These are phyloP conservation scores for Acanthochromis polyacanthus DNA, from an alignment of 2,113 vertebrate genomes.

Conservation along the genomic window DNA sequence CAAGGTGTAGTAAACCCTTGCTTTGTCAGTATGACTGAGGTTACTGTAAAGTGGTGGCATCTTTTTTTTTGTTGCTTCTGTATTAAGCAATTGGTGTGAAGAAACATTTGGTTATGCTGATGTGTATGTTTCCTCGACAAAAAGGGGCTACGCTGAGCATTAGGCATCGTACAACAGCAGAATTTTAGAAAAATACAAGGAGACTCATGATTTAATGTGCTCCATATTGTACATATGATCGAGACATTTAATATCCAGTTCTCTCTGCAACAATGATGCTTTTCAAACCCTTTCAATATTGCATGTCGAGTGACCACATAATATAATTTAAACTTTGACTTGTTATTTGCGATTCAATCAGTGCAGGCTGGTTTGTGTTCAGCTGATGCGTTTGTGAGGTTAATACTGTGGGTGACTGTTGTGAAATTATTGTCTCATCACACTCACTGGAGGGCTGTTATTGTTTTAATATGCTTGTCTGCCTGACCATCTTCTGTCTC, in stretches of 20 bases:
- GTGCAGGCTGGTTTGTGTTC: constrained; percentile 10
- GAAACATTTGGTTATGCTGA: background rate
- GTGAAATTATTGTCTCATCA: constrained; percentile 15
- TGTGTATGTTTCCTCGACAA: background rate
- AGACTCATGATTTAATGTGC: background rate
- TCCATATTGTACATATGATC: background rate
- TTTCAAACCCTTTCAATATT: background rate
- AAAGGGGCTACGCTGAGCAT: no score
- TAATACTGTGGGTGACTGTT: constrained; percentile 24
- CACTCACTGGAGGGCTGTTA: constrained; percentile 4
- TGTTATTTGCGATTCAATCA: constrained; percentile 14
- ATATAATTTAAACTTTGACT: constrained; percentile 24
- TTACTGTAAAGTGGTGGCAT: background rate
- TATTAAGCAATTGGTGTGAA: background rate
- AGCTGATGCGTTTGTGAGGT: constrained; percentile 7
- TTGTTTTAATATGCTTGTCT: constrained; percentile 20
- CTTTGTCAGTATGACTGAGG: background rate
- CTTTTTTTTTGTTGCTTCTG: background rate
- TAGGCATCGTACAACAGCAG: no score
- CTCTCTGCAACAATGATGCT: background rate
- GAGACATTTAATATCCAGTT: background rate
- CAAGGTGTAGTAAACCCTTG: background rate
- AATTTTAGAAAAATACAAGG: background rate
- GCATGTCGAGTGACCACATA: background rate
- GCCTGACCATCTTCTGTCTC: background rate